These are phyloP conservation scores for Bellardia bayeri DNA, from an alignment of 2,888 invertebrate species.

Conservation along the genomic window DNA sequence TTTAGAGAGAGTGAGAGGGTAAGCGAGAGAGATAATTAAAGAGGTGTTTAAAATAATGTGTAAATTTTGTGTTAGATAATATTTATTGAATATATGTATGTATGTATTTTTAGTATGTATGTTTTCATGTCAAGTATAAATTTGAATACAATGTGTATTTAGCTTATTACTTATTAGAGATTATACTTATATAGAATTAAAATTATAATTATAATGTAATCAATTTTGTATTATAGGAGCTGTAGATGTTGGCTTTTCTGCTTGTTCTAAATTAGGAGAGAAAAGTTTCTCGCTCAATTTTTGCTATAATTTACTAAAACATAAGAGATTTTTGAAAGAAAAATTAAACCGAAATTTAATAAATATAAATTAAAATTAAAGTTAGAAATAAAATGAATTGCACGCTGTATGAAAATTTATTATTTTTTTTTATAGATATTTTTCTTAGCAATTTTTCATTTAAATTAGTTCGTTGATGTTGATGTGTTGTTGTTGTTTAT, in stretches of 20 bases:
- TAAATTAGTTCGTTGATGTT: constrained; percentile 68
- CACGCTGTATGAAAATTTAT: constrained; percentile 36
- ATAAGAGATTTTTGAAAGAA: constrained; percentile 20
- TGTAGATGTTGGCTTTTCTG: constrained; percentile 24
- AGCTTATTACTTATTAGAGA: neutral
- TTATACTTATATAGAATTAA: constrained; percentile 12
- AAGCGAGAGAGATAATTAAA: neutral
- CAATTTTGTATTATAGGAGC: neutral
- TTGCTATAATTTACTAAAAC: neutral
- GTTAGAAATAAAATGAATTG: constrained; percentile 29
- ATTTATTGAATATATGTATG: neutral
- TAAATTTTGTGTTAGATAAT: neutral
- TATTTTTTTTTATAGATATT: constrained; percentile 2
- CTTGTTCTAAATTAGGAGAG: neutral
- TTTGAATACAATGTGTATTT: neutral
- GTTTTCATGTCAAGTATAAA: neutral
- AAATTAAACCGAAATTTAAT: neutral
- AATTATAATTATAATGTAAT: constrained; percentile 14
- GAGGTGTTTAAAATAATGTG: neutral
- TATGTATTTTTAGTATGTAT: neutral
- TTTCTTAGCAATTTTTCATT: constrained; percentile 26
- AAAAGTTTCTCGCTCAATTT: neutral
- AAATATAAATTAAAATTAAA: constrained; percentile 4
- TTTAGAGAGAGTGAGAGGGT: neutral
- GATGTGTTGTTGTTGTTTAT: neutral